Evolutionary conservation across 2,888 invertebrate genomes (phyloP), one percentile per base, ranked within the genome.

Genomic region (Lycophotia porphyrea): DNA sequence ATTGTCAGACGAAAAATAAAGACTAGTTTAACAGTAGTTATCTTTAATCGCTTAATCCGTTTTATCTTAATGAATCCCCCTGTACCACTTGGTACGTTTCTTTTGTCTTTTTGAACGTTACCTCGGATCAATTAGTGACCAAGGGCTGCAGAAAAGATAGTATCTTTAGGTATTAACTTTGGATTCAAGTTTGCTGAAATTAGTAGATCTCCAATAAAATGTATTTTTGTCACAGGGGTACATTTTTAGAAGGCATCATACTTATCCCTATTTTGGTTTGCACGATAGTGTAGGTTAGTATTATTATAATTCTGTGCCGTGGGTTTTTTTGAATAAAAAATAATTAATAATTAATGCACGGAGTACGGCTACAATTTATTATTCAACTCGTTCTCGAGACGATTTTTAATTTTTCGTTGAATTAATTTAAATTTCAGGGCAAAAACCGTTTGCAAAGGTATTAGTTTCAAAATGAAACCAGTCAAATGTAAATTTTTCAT

Each of bases 11-110:
- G 55, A 5, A 55, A 69, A 74, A 15, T 42, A 71, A 70, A 58
- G 9, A 55, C 67, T 71, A 78, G 73, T 60, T 61, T 18, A 39
- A 21, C 47, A 64, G 49, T 39, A 71, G 70, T 79, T 77, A 81
- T 78, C 79, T 75, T 64, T 76, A 80, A 80, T 76, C 64, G 75
- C 31, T 78, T 82, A 78, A 86, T 81, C 73, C 61, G 74, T 76
- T 85, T 82, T 84, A 85, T 88, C 87, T 87, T 82, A 87, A 88
- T 85, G 81, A 88, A 87, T 86, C 82, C 80, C 81, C 71, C 74
- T 65, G 49, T 55, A 61, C 74, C 68, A 69, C 71, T 75, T 76
- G 60, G 60, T 52, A 64, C 63, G 70, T 68, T 71, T 72, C 31
- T 69, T 83, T 81, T 76, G 60, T 61, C 49, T 74, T 76, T 74